Conservation (phyloP, 2,113 vertebrate species). For the Megaceryle maxima region DNA sequence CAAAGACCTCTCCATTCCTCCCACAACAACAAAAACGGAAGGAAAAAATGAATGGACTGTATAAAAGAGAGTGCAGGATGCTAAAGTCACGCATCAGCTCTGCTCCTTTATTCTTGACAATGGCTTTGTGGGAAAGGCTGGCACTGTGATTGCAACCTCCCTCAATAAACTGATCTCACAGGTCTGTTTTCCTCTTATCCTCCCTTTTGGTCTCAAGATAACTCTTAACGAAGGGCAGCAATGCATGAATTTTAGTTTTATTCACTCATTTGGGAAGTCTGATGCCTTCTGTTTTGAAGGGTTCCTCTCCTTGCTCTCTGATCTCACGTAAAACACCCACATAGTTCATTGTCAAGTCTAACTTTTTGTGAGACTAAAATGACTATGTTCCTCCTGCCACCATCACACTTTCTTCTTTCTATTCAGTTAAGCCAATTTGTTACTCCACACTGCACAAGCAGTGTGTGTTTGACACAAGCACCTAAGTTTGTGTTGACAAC, state of each 20-base stretch:
- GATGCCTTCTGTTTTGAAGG: background rate
- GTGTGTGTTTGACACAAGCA: background rate
- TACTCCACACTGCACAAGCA: background rate
- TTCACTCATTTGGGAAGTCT: background rate
- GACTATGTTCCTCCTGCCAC: background rate
- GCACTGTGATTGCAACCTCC: background rate
- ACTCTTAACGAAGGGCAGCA: background rate
- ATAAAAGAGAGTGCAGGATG: background rate
- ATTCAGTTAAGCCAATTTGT: background rate
- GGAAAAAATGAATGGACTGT: background rate
- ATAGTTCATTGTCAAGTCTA: background rate
- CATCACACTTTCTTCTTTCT: background rate
- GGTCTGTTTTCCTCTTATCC: background rate
- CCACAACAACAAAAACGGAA: background rate
- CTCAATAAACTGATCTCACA: background rate
- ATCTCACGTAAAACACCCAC: background rate
- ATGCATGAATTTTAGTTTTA: background rate
- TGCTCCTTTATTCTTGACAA: background rate
- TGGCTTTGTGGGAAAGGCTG: background rate
- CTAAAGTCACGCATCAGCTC: background rate
- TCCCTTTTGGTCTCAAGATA: background rate
- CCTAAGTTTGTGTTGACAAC: background rate
- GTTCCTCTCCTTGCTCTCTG: background rate
- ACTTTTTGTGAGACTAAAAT: background rate
- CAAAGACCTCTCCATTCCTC: background rate